phyloP scores from a whole-genome alignment of 2,113 vertebrate genomes.

The Podilymbus podiceps region DNA sequence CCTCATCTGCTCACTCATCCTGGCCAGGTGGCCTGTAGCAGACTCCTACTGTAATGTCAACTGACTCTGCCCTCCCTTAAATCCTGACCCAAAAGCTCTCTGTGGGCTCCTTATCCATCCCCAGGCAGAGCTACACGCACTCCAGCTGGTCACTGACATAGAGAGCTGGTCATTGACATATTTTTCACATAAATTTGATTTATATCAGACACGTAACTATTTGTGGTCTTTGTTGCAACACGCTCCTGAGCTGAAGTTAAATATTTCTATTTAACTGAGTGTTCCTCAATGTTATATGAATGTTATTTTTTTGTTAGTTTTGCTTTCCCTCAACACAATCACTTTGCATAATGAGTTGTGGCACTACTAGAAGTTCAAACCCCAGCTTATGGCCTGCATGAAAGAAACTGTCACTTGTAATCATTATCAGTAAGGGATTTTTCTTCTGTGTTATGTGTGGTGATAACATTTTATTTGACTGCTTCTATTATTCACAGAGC shows the following conservation, averaged over 20 bases:
- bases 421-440: background rate
- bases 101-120: no score
- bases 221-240: background rate
- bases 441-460: background rate
- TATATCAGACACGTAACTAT: background rate
- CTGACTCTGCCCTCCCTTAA: no score
- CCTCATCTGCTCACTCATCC: no score
- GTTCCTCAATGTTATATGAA: background rate
- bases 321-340: background rate
- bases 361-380: conserved; percentile 1
- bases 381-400: background rate
- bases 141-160: no score
- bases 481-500: background rate
- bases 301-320: conserved; percentile 2
- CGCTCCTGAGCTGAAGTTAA: background rate
- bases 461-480: conserved; percentile 15
- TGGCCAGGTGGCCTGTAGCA: no score
- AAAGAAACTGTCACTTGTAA: conserved; percentile 37
- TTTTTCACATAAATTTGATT: background rate
- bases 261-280: background rate
- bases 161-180: no score
- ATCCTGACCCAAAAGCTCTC: no score
- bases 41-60: no score
- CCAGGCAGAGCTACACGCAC: no score
- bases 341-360: conserved; percentile 24